phyloP scores from a whole-genome alignment of 1,140 invertebrate species.

The Leptinotarsa defecta region DNA sequence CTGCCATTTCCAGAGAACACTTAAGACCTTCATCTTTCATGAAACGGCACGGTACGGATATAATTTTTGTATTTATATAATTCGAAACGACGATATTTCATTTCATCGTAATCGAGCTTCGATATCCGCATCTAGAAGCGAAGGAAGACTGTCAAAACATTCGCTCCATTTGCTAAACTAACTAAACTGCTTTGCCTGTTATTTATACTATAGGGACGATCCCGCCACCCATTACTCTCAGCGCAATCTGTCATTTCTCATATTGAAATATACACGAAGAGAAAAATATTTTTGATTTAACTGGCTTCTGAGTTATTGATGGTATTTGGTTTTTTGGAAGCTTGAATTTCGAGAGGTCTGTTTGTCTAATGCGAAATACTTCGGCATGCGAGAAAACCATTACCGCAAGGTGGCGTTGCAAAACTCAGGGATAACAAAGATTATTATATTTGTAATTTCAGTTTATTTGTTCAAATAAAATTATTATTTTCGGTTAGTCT shows the following conservation, averaged over 20 bases:
- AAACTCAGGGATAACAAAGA: too few relatives aligned
- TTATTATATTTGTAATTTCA: too few relatives aligned
- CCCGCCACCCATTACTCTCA: constrained; percentile 28
- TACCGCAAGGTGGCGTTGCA: too few relatives aligned
- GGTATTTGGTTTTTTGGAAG: too few relatives aligned
- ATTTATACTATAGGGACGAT: constrained; percentile 54
- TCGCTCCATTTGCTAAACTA: constrained; percentile 58
- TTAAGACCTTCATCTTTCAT: too few relatives aligned
- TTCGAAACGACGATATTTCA: constrained; percentile 31
- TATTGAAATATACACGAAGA: constrained; percentile 45
- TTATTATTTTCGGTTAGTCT: too few relatives aligned
- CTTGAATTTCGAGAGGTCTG: too few relatives aligned
- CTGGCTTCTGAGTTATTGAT: too few relatives aligned
- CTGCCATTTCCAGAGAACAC: too few relatives aligned
- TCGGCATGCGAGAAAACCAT: too few relatives aligned
- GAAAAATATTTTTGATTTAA: constrained; percentile 15
- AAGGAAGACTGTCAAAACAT: constrained; percentile 54
- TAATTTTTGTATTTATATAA: constrained; percentile 32
- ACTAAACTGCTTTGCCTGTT: constrained; percentile 57
- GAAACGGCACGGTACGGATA: not conserved
- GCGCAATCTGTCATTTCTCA: constrained; percentile 35
- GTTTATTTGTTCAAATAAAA: too few relatives aligned
- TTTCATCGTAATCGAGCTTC: constrained; percentile 40
- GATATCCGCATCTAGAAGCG: constrained; percentile 41
- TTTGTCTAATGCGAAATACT: too few relatives aligned